Evolutionary conservation across 2,113 vertebrate genomes (phyloP), one percentile per base, ranked within the genome.

Genomic region (Seriola dumerili): DNA sequence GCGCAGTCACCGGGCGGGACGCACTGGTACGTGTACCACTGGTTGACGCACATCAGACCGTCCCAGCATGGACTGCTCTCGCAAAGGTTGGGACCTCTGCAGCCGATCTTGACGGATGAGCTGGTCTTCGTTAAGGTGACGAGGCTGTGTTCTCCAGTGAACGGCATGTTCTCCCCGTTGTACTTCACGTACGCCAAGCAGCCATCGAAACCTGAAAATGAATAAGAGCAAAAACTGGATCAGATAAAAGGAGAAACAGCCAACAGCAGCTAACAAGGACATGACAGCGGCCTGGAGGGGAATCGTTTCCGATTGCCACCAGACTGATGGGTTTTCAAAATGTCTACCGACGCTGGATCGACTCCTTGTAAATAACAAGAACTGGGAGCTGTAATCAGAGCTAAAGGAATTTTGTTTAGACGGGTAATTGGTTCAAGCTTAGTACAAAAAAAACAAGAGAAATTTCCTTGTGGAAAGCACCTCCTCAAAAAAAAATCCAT

Each of bases 51-150:
- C 95, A 99, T 95, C 25, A 99, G 86, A 9, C 97, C 97, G 0
- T 97, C 97, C 96, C 96, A 96, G 91, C 98, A 99, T 0, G 98
- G 98, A 70, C 86, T 95, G 91, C 97, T 99, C 91, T 96, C 97
- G 0, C 98, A 99, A 40, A 99, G 88, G 80, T 98, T 93, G 2
- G 98, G 98, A 12, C 98, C 98, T 0, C 97, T 96, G 77, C 98
- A 99, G 86, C 98, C 98, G 0, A 96, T 95, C 92, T 97, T 97
- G 76, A 98, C 97, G 0, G 97, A 97, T 0, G 96, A 92, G 19
- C 97, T 96, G 0, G 96, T 97, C 82, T 93, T 96, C 8, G 96
- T 97, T 65, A 97, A 92, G 7, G 95, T 92, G 63, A 96, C 97
- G 0, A 96, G 93, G 83, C 86, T 94, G 93, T 99, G 97, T 36